Evolutionary conservation across 2,888 invertebrate genomes (phyloP).

Genomic region (Chaitophorus viminalis): DNA sequence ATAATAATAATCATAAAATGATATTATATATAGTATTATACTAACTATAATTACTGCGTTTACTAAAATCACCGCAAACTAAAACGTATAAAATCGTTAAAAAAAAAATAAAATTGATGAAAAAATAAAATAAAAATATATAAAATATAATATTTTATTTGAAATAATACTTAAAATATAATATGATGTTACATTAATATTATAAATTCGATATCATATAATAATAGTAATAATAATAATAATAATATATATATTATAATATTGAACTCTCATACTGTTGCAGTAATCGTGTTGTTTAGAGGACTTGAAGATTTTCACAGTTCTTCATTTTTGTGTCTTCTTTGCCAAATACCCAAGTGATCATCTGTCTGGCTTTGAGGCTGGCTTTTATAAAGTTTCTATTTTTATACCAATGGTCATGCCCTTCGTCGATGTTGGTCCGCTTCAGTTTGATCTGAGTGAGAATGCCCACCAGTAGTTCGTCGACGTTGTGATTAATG

Average conservation of each 20-base stretch:
- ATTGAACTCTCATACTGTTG: not conserved
- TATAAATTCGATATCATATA: not conserved
- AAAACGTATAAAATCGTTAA: constrained; percentile 14
- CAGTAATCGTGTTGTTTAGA: constrained; percentile 69
- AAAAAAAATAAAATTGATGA: not conserved
- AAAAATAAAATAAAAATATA: not conserved
- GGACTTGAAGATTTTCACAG: constrained; percentile 88
- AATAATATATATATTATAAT: not conserved
- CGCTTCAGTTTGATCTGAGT: constrained; percentile 89
- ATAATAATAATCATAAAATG: not conserved
- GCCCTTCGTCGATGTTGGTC: constrained; percentile 31
- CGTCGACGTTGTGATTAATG: constrained; percentile 96
- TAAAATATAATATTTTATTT: not conserved
- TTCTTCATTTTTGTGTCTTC: constrained; percentile 92
- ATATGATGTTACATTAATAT: not conserved
- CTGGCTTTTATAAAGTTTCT: constrained; percentile 85
- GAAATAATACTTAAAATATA: not conserved
- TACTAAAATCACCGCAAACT: not conserved
- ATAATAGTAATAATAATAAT: not conserved
- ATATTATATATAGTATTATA: not conserved
- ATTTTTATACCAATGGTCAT: constrained; percentile 75
- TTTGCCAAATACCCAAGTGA: constrained; percentile 88
- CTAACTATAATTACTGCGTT: constrained; percentile 17
- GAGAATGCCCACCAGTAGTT: constrained; percentile 90
- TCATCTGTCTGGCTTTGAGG: constrained; percentile 90